Evolutionary conservation across 2,888 invertebrate species (phyloP).

Genomic region (Agapostemon virescens): DNA sequence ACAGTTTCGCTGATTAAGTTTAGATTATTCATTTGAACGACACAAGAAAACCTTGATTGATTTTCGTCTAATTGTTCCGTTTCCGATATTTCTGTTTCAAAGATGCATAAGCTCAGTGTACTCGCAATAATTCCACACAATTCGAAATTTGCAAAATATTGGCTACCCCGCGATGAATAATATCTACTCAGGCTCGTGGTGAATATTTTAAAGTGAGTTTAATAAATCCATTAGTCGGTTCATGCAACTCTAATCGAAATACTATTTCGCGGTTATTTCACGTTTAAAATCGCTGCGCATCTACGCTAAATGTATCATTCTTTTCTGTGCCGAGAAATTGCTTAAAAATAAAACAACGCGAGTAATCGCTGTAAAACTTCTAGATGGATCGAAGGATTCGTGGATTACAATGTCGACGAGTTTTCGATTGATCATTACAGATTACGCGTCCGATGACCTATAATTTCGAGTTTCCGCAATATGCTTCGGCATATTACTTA

Average conservation of each 20-base stretch:
- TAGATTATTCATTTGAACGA: background rate
- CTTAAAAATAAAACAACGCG: background rate
- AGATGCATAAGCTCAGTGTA: background rate
- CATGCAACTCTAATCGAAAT: background rate
- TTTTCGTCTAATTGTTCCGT: background rate
- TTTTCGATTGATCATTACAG: background rate
- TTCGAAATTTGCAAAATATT: background rate
- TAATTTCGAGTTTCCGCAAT: conserved; percentile 4
- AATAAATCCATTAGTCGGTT: background rate
- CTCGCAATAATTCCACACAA: background rate
- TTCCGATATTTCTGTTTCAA: background rate
- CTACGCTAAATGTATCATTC: background rate
- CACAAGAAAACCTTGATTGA: background rate
- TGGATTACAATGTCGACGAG: background rate
- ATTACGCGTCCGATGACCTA: conserved; percentile 4
- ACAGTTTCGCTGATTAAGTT: background rate
- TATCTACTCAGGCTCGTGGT: background rate
- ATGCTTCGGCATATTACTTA: conserved; percentile 11
- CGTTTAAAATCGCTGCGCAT: background rate
- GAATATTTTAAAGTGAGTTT: conserved; percentile 6
- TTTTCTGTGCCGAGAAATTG: background rate
- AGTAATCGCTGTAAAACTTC: background rate
- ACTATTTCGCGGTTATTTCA: background rate
- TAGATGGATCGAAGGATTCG: background rate
- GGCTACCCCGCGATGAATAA: background rate